Percentiles rank a stretch among this genome's conserved stretches.
Conservation (phyloP, 2,113 vertebrate species). For the Uropsilus gracilis region DNA sequence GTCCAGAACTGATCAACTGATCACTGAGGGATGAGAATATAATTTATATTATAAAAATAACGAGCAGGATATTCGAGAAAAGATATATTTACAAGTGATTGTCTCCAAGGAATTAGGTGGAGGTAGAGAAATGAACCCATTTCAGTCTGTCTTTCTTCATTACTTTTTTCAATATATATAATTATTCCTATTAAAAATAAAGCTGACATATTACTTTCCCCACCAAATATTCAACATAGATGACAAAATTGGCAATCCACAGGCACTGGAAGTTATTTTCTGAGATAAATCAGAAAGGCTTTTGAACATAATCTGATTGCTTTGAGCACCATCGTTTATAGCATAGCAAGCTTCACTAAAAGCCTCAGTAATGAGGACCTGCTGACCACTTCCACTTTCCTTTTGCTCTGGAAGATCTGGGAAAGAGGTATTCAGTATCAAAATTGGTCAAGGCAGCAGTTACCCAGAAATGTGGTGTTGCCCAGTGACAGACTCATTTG, state of each 20-base stretch:
- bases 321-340: background rate
- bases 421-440: background rate
- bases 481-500: background rate
- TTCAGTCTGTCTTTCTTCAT: background rate
- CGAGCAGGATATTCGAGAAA: background rate
- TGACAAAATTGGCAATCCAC: background rate
- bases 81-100: background rate
- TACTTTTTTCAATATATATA: background rate
- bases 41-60: background rate
- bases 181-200: background rate
- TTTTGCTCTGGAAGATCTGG: slow-evolving; percentile 38
- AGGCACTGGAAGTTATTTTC: background rate
- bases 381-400: background rate
- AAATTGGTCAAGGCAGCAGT: background rate
- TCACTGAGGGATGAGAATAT: background rate
- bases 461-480: background rate
- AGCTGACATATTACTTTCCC: slow-evolving; percentile 8
- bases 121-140: background rate
- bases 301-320: background rate
- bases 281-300: slow-evolving; percentile 3
- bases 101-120: background rate
- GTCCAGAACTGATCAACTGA: background rate
- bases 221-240: background rate
- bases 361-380: background rate
- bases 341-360: background rate